Evolutionary conservation across 2,888 invertebrate species (phyloP).

Genomic region (Nasonovia ribisnigri): DNA sequence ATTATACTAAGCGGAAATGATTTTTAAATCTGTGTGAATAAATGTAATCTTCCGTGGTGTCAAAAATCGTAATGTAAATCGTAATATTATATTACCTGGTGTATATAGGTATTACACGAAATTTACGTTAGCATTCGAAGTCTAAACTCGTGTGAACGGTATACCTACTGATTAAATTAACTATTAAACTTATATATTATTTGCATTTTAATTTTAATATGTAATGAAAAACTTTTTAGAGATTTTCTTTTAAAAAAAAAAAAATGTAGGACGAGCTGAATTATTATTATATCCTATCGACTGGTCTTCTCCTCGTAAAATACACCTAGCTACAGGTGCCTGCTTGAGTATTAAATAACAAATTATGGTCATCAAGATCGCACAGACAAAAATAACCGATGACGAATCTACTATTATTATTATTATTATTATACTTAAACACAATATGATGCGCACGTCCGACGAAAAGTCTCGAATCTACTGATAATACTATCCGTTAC

Average conservation of each 20-base stretch:
- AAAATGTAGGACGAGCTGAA: neutral
- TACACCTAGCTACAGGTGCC: neutral
- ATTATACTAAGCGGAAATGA: neutral
- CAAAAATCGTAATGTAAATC: neutral
- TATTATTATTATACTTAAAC: neutral
- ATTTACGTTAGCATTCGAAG: neutral
- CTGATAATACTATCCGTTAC: neutral
- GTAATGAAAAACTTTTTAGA: neutral
- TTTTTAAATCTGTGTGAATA: neutral
- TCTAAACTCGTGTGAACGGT: neutral
- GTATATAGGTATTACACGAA: neutral
- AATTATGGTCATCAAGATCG: neutral
- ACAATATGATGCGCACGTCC: neutral
- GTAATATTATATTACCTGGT: neutral
- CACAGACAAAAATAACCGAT: neutral
- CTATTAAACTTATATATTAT: neutral
- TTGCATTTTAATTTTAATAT: neutral
- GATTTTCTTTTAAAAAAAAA: neutral
- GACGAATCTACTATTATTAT: neutral
- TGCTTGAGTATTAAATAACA: neutral
- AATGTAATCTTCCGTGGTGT: neutral
- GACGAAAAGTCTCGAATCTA: neutral
- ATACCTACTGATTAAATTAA: neutral
- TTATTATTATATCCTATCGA: neutral
- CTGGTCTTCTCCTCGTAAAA: neutral